Evolutionary conservation across 2,888 invertebrate species (phyloP).

Genomic region (Brenthis ino): DNA sequence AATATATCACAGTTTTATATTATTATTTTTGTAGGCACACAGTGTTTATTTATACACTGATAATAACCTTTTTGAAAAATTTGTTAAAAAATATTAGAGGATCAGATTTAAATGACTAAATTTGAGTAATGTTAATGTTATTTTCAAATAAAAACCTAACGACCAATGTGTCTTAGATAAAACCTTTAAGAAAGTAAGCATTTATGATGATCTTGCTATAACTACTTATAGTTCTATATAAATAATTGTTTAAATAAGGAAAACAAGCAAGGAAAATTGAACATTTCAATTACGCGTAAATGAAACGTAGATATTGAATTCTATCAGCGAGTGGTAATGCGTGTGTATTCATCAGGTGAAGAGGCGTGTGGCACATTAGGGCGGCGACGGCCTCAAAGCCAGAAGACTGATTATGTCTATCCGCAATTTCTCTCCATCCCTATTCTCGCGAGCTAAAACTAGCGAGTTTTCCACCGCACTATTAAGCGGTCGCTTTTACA

Average conservation of each 20-base stretch:
- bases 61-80: too few species aligned
- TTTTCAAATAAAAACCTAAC: too few species aligned
- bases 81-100: too few species aligned
- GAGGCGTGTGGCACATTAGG: constrained; percentile 76
- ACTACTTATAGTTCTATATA: not conserved
- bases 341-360: constrained; percentile 76
- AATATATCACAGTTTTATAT: too few species aligned
- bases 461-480: constrained; percentile 82
- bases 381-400: constrained; percentile 80
- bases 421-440: constrained; percentile 81
- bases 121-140: too few species aligned
- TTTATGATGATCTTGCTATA: too few species aligned
- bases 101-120: too few species aligned
- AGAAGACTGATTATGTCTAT: constrained; percentile 83
- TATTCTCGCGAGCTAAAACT: constrained; percentile 82
- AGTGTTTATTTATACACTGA: too few species aligned
- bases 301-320: constrained; percentile 56
- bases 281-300: constrained; percentile 52
- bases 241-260: constrained; percentile 18
- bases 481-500: constrained; percentile 82
- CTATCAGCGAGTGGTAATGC: constrained; percentile 56
- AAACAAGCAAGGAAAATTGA: constrained; percentile 38
- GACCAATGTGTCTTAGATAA: too few species aligned
- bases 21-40: too few species aligned
- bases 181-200: too few species aligned